Percentiles rank a stretch among this genome's conserved stretches.
phyloP scores from a whole-genome alignment of 2,797 vertebrate genomes.

The Hippopotamyrus pictus region DNA sequence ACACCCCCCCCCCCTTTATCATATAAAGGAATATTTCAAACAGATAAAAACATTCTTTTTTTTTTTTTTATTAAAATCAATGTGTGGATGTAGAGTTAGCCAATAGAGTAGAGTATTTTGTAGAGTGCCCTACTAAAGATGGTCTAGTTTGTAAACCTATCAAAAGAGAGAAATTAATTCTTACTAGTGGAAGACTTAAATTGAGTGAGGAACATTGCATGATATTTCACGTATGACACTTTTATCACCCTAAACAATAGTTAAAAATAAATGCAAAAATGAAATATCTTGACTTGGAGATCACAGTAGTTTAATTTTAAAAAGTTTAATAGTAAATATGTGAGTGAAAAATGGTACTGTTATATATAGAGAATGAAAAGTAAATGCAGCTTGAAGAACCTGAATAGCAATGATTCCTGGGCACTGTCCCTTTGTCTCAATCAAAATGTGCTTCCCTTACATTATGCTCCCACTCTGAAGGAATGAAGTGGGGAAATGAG shows the following conservation, averaged over 20 bases:
- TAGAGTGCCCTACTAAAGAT: background rate
- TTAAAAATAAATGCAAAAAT: background rate
- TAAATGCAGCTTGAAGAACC: background rate
- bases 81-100: background rate
- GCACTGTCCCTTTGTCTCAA: conserved; percentile 8
- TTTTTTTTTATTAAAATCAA: background rate
- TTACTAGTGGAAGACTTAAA: background rate
- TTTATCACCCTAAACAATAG: conserved; percentile 6
- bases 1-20: background rate
- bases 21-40: background rate
- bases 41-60: background rate
- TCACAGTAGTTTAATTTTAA: background rate
- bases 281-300: background rate
- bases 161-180: background rate
- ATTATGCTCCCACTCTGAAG: conserved; percentile 8
- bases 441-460: background rate
- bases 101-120: background rate
- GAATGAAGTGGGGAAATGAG: background rate
- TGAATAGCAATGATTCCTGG: background rate
- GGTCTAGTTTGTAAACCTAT: background rate
- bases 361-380: background rate
- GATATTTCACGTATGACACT: conserved; percentile 10
- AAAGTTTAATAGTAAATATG: background rate
- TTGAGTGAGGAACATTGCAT: background rate
- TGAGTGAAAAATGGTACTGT: background rate